Base-by-base conservation (phyloP, 1,140 invertebrate species). In the Bicyclus anynana region DNA sequence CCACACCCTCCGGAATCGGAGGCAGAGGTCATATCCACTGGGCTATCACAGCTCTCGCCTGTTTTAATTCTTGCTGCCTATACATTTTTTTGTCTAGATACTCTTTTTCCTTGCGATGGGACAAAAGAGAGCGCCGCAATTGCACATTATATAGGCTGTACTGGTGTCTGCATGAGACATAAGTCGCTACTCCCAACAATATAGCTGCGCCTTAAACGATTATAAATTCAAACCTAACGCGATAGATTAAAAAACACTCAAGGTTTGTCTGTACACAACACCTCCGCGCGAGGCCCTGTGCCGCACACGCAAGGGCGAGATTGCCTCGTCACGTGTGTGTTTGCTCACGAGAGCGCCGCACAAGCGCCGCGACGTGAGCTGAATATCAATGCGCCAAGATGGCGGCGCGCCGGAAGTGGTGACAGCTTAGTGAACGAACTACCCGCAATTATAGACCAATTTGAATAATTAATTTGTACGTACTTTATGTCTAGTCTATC, bases 341-440 rank as follows among this genome's bases (percentile, higher is more conserved):
- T 46, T 53, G 44, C 58, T 53, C 42, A 33, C 44, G 37, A 49
- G 50, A 27, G 16, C 37, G 49, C n/a, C 55, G 55, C 20, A 50
- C 54, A 40, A 50, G 47, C 48, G 47, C 5, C 33, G 29, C 49
- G 49, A 48, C 60, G 60, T 57, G 60, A 62, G 48, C 10, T 37
- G 60, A 57, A 62, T 62, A 16, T 21, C 35, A 62, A 62, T 62
- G 54, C 20, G 58, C 12, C 48, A 63, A 60, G 60, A 59, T 67
- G 65, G 60, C 65, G 54, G 58, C 46, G 38, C 23, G 16, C 14
- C 44, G 40, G 54, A 51, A 40, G 20, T 61, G 51, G 1, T 33
- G 29, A 4, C 29, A 12, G 29, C 7, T 2, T 12, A 42, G 46
- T 13, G 26, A 5, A 13, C 29, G 40, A 44, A 44, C 42, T 44